These are phyloP conservation scores for Temnothorax rugatulus DNA, from an alignment of 2,888 invertebrate genomes.

Conservation along the genomic window DNA sequence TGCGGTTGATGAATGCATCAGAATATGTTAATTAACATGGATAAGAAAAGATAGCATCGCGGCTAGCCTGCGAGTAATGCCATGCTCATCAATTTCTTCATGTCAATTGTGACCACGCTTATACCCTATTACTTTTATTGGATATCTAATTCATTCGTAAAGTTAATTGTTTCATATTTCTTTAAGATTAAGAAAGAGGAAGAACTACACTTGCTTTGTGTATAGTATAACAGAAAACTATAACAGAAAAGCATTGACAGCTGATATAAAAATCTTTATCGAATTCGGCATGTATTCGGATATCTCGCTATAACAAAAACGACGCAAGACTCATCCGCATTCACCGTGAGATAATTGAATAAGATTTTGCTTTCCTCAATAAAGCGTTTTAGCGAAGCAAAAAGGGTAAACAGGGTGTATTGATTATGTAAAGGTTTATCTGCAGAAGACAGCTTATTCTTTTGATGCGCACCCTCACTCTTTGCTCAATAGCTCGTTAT, in stretches of 20 bases:
- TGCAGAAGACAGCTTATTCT: constrained; percentile 27
- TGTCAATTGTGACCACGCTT: constrained; percentile 1
- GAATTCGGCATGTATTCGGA: not conserved
- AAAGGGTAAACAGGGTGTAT: constrained; percentile 11
- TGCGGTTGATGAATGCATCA: constrained; percentile 48
- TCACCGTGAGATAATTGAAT: constrained; percentile 13
- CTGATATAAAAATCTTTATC: not conserved
- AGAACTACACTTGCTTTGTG: not conserved
- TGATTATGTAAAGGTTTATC: constrained; percentile 19
- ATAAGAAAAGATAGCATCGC: constrained; percentile 31
- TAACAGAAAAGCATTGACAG: not conserved
- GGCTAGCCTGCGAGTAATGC: constrained; percentile 41
- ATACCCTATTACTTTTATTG: not conserved
- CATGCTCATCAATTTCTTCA: constrained; percentile 28
- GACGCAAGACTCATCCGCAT: not conserved
- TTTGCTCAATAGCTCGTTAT: constrained; percentile 5
- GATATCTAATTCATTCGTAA: not conserved
- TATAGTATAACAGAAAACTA: not conserved
- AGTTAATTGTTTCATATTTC: not conserved
- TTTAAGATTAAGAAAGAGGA: not conserved
- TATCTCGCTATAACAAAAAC: not conserved
- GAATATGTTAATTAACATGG: constrained; percentile 50
- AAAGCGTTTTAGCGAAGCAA: constrained; percentile 7
- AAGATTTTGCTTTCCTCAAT: not conserved
- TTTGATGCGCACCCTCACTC: constrained; percentile 17